Evolutionary conservation across 2,797 vertebrate species (phyloP).

Genomic region (Gastrophryne carolinensis): DNA sequence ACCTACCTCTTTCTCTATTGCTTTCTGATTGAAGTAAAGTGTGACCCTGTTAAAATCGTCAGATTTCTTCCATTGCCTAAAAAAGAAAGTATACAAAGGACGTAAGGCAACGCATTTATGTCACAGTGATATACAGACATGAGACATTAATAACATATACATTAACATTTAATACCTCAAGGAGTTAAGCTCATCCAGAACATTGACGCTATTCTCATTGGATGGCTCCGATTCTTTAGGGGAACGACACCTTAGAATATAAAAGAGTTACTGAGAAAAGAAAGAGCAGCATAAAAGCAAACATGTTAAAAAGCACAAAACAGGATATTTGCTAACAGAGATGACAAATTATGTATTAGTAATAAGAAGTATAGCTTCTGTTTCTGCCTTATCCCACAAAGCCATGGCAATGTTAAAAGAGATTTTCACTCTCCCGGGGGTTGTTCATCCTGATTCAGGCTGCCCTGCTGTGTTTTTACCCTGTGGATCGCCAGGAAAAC

Average conservation of each 20-base stretch:
- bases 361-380: too few relatives aligned
- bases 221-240: constrained; percentile 60
- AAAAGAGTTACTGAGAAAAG: constrained; percentile 23
- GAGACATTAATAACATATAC: background rate
- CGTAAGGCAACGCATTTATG: background rate
- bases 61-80: constrained; percentile 70
- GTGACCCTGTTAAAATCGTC: constrained; percentile 83
- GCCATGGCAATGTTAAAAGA: too few relatives aligned
- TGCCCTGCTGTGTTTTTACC: too few relatives aligned
- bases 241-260: constrained; percentile 56
- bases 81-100: constrained; percentile 8
- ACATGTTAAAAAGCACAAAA: background rate
- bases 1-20: constrained; percentile 80
- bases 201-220: constrained; percentile 66
- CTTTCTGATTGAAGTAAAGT: constrained; percentile 77
- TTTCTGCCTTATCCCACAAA: too few relatives aligned
- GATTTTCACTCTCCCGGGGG: too few relatives aligned
- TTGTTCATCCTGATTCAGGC: too few relatives aligned
- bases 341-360: too few relatives aligned
- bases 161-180: constrained; percentile 63
- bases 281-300: too few relatives aligned
- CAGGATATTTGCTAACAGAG: background rate
- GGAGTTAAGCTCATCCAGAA: constrained; percentile 74
- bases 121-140: background rate
- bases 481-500: too few relatives aligned